Conservation (phyloP, 2,113 vertebrate genomes). For the Henicopernis longicauda region DNA sequence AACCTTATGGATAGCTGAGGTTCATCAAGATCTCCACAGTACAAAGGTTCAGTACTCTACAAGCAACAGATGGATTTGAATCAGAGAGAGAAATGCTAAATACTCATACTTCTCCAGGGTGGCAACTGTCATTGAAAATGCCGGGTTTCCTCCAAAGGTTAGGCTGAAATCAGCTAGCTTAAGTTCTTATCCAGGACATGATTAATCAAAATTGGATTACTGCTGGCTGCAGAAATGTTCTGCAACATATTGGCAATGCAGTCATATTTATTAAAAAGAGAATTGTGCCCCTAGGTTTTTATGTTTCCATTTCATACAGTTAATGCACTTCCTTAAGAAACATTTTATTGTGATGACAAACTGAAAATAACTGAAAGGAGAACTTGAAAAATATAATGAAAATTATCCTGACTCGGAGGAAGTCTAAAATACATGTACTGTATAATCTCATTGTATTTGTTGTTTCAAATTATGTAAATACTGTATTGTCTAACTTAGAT, state of each 20-base stretch:
- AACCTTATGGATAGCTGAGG: neutral
- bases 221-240: neutral
- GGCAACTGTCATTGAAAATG: neutral
- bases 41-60: neutral
- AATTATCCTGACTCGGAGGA: neutral
- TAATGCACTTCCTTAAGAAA: constrained; percentile 9
- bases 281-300: neutral
- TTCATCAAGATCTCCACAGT: neutral
- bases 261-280: neutral
- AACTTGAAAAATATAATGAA: neutral
- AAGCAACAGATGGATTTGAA: neutral
- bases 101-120: neutral
- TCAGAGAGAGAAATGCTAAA: neutral
- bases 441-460: neutral
- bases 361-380: neutral
- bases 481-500: neutral
- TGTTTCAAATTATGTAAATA: constrained; percentile 43
- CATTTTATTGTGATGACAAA: neutral
- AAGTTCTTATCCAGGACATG: neutral
- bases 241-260: neutral
- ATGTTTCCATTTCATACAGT: neutral
- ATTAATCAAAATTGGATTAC: neutral
- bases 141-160: neutral
- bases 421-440: neutral
- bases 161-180: neutral